Conservation (phyloP, 2,113 vertebrate genomes). For the Hyperopisus bebe region DNA sequence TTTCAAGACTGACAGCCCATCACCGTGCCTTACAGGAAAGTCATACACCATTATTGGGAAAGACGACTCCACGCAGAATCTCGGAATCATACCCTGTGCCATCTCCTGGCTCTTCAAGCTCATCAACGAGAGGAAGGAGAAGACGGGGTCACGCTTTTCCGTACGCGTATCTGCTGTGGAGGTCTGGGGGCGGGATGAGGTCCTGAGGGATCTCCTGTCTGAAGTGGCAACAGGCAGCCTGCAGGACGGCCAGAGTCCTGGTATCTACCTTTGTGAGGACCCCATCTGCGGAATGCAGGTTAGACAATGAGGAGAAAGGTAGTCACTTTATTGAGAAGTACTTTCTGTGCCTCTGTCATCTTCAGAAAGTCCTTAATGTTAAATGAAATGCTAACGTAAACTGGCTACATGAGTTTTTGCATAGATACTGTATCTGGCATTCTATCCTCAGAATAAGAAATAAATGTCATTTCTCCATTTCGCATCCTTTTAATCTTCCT, state of each 20-base stretch:
- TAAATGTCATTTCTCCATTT: not conserved
- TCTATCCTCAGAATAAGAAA: not conserved
- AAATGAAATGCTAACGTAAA: not conserved
- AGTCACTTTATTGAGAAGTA: not conserved
- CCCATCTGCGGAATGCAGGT: slow-evolving; percentile 90
- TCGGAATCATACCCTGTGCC: slow-evolving; percentile 89
- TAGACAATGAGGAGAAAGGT: not conserved
- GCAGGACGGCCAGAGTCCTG: slow-evolving; percentile 80
- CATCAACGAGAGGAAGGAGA: slow-evolving; percentile 83
- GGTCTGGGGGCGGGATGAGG: slow-evolving; percentile 85
- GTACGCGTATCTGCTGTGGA: slow-evolving; percentile 91
- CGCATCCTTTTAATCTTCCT: not conserved
- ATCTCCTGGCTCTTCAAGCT: slow-evolving; percentile 98
- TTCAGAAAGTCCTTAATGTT: not conserved
- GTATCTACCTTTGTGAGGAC: slow-evolving; percentile 85
- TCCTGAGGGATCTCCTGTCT: slow-evolving; percentile 83
- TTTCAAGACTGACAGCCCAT: not conserved
- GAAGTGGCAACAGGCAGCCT: slow-evolving; percentile 75
- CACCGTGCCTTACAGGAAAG: slow-evolving; percentile 67
- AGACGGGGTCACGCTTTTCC: slow-evolving; percentile 82
- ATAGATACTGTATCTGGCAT: not conserved
- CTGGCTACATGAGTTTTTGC: not conserved
- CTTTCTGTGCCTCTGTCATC: not conserved
- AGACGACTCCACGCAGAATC: slow-evolving; percentile 82
- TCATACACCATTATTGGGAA: slow-evolving; percentile 94